These are phyloP conservation scores for Ophthalmolycus amberensis DNA, from an alignment of 2,113 vertebrate species.

Conservation along the genomic window DNA sequence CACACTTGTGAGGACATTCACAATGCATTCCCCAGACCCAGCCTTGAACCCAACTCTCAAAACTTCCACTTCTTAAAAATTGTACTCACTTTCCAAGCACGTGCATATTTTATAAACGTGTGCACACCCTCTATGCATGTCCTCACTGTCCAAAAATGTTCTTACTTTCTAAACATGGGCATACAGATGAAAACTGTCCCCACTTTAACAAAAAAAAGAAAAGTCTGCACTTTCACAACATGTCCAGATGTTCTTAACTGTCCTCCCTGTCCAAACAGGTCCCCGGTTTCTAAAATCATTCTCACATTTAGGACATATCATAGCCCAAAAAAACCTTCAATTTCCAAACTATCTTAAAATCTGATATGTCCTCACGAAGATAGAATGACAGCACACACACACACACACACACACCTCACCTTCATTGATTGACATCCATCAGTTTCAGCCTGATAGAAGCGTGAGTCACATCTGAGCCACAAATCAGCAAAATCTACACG, in stretches of 20 bases:
- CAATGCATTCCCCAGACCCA: not conserved
- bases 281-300: not conserved
- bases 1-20: not conserved
- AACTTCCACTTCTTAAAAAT: not conserved
- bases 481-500: constrained; percentile 15
- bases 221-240: not conserved
- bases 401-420: constrained; percentile 22
- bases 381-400: not conserved
- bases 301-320: not conserved
- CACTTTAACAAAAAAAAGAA: not conserved
- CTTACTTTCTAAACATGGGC: not conserved
- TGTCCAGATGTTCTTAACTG: not conserved
- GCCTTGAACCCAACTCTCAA: no score
- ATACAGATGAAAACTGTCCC: no score
- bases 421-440: constrained; percentile 42
- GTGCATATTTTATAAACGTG: not conserved
- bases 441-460: not conserved
- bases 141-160: not conserved
- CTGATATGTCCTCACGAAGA: not conserved
- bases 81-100: not conserved
- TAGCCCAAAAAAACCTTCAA: not conserved
- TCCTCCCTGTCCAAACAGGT: not conserved
- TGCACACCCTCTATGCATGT: not conserved
- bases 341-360: not conserved
- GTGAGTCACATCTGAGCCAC: not conserved